These are phyloP conservation scores for Valencia hispanica DNA, from an alignment of 2,797 vertebrate genomes.

Conservation along the genomic window DNA sequence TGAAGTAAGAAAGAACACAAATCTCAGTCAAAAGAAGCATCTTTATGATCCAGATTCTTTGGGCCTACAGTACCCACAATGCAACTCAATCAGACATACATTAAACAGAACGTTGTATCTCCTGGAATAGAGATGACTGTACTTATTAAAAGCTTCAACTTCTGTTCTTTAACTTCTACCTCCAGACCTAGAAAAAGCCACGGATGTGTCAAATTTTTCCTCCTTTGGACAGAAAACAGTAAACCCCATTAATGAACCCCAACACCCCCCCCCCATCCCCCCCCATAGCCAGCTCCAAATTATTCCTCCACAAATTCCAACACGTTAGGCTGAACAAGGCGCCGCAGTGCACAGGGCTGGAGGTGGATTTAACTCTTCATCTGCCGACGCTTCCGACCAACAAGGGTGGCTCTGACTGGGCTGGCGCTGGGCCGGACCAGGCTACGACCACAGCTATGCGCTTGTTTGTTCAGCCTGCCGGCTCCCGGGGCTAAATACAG, in stretches of 20 bases:
- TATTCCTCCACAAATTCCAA: slow-evolving; percentile 24
- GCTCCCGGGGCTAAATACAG: slow-evolving; percentile 62
- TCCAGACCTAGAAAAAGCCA: not conserved
- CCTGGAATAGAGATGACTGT: not conserved
- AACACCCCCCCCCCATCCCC: too few relatives aligned
- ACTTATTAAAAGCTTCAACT: not conserved
- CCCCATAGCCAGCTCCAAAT: slow-evolving; percentile 4
- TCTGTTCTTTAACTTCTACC: not conserved
- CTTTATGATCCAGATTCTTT: not conserved
- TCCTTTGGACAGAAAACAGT: slow-evolving; percentile 14
- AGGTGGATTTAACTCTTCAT: slow-evolving; percentile 45
- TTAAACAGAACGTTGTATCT: not conserved
- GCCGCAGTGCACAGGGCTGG: slow-evolving; percentile 39
- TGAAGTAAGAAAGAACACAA: not conserved
- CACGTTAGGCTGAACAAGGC: slow-evolving; percentile 40
- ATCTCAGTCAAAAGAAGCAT: not conserved
- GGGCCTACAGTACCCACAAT: not conserved
- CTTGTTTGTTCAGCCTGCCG: slow-evolving; percentile 72
- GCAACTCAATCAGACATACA: not conserved
- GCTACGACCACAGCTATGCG: slow-evolving; percentile 72
- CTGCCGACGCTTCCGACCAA: slow-evolving; percentile 36
- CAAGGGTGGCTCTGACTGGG: slow-evolving; percentile 73
- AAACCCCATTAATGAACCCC: slow-evolving; percentile 19
- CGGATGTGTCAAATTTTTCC: slow-evolving; percentile 2
- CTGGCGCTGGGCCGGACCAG: slow-evolving; percentile 29